Conservation (phyloP, 2,113 vertebrate species). For the Colaptes auratus region DNA sequence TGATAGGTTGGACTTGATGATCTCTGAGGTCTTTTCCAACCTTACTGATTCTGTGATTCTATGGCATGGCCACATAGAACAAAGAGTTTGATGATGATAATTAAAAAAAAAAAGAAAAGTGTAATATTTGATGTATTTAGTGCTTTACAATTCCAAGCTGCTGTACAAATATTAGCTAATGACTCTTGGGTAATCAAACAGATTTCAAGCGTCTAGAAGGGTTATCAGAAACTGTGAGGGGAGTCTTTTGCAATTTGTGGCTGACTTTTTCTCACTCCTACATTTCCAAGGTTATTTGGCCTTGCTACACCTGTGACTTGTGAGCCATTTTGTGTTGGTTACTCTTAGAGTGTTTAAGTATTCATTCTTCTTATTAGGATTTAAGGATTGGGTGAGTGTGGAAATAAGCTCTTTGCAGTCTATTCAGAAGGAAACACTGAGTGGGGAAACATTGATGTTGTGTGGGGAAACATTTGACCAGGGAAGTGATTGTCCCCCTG, state of each 20-base stretch:
- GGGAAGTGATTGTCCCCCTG: no score
- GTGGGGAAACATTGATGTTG: background rate
- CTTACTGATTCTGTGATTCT: no score
- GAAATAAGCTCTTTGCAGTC: background rate
- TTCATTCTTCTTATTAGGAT: background rate
- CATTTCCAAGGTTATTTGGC: background rate
- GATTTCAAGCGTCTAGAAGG: constrained; percentile 31
- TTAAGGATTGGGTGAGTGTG: background rate
- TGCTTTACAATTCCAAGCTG: constrained; percentile 34
- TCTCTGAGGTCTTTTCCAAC: no score
- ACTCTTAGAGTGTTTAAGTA: background rate
- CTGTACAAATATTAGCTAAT: constrained; percentile 49
- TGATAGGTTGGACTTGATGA: no score
- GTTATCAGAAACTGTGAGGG: constrained; percentile 19
- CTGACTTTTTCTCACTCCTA: background rate
- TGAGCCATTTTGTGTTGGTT: background rate
- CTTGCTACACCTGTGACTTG: constrained; percentile 30
- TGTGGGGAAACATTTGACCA: background rate
- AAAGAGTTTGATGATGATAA: background rate
- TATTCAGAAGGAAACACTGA: background rate
- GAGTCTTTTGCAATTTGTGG: constrained; percentile 11
- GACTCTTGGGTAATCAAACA: constrained; percentile 63
- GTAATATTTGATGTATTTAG: background rate
- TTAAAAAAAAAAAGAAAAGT: no score
- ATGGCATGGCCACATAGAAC: background rate